A percentile compares a stretch with the other conserved stretches of the same genome.
Evolutionary conservation across 2,888 invertebrate species (phyloP).

Genomic region (Agrotis clavis): DNA sequence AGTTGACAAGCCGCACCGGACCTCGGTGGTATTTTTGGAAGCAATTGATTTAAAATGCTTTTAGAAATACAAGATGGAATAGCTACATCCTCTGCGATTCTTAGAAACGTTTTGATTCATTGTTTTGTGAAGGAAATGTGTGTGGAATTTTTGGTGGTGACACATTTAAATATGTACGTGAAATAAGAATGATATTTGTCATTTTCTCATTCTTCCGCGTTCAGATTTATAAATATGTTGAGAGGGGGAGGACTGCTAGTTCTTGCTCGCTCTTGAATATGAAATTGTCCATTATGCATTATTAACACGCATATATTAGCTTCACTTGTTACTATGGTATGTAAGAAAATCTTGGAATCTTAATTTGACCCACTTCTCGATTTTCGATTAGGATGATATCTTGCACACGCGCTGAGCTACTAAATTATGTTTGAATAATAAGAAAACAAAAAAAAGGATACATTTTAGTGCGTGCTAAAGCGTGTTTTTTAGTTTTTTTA

Average conservation of each 20-base stretch:
- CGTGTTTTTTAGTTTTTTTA: too few species aligned
- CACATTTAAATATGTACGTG: background rate
- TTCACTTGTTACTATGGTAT: too few species aligned
- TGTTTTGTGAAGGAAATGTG: constrained; percentile 18
- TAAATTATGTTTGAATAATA: too few species aligned
- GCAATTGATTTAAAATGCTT: constrained; percentile 66
- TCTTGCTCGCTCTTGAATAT: background rate
- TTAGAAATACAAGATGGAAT: constrained; percentile 56
- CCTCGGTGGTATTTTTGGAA: constrained; percentile 51
- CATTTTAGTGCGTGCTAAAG: too few species aligned
- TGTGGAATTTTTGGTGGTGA: constrained; percentile 16
- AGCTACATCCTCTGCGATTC: constrained; percentile 40
- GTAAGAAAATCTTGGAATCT: too few species aligned
- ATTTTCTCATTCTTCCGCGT: constrained; percentile 10
- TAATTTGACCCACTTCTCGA: too few species aligned
- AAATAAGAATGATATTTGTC: constrained; percentile 9
- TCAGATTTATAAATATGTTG: background rate
- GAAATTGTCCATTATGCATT: background rate
- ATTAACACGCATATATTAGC: too few species aligned
- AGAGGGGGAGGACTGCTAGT: background rate
- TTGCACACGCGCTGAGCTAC: too few species aligned
- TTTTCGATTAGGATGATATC: too few species aligned
- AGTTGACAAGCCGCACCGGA: constrained; percentile 68
- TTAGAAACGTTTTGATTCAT: constrained; percentile 40
- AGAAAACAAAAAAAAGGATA: too few species aligned